phyloP scores from a whole-genome alignment of 2,113 vertebrate genomes.

The Brienomyrus longianalis region DNA sequence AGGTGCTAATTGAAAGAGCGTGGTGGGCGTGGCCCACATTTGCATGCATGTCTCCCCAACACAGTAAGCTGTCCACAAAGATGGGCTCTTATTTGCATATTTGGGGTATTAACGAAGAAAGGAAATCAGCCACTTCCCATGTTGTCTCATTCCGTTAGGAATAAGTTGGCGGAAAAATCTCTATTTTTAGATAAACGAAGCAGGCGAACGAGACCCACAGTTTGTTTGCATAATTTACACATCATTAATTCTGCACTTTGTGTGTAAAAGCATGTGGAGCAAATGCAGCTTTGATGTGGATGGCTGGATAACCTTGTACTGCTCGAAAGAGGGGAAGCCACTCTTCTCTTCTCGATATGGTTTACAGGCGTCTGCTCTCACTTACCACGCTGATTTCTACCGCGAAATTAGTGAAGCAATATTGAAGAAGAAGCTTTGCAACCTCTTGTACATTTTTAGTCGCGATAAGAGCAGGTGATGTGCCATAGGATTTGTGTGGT shows the following conservation, averaged over 20 bases:
- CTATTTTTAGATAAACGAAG: slow-evolving; percentile 37
- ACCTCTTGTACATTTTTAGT: slow-evolving; percentile 5
- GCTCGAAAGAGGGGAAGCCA: slow-evolving; percentile 25
- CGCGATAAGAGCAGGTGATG: not conserved
- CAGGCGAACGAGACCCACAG: slow-evolving; percentile 30
- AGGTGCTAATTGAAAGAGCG: slow-evolving; percentile 40
- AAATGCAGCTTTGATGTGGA: slow-evolving; percentile 34
- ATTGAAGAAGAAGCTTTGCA: not conserved
- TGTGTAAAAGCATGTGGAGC: slow-evolving; percentile 28
- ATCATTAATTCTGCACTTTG: slow-evolving; percentile 39
- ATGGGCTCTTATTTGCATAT: not conserved
- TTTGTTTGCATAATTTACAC: slow-evolving; percentile 45
- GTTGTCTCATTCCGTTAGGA: slow-evolving; percentile 9
- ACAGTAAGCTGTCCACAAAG: not conserved
- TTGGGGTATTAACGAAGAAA: not conserved
- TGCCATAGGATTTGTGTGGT: not conserved
- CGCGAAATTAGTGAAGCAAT: slow-evolving; percentile 1
- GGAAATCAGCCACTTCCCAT: slow-evolving; percentile 14
- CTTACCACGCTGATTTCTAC: slow-evolving; percentile 47
- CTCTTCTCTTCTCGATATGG: slow-evolving; percentile 30
- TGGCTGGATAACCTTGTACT: slow-evolving; percentile 27
- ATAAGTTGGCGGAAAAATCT: slow-evolving; percentile 30
- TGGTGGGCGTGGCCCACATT: slow-evolving; percentile 24
- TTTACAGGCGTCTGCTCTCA: slow-evolving; percentile 39
- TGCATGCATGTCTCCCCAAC: slow-evolving; percentile 17